Evolutionary conservation across 2,888 invertebrate species (phyloP).

Genomic region (Stenolophus ochropezus): DNA sequence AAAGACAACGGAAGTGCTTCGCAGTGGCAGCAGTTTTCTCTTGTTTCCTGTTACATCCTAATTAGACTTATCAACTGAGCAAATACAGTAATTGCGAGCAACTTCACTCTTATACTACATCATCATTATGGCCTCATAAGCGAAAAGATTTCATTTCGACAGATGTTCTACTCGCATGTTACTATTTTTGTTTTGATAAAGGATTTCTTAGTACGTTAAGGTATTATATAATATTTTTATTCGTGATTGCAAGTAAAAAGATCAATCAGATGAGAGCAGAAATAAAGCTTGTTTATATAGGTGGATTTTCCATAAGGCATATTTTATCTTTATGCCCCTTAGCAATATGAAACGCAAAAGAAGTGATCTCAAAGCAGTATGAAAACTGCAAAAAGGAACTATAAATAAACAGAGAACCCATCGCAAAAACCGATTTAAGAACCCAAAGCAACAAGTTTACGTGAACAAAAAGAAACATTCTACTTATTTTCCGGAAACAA

Average conservation of each 20-base stretch:
- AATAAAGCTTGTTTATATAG: neutral
- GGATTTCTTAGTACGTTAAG: no score
- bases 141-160: no score
- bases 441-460: conserved; percentile 35
- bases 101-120: neutral
- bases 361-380: conserved; percentile 10
- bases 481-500: conserved; percentile 24
- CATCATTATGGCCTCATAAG: no score
- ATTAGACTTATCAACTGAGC: conserved; percentile 26
- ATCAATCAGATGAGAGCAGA: neutral
- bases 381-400: conserved; percentile 6
- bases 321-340: conserved; percentile 15
- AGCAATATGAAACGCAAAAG: neutral
- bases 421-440: conserved; percentile 36
- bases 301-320: neutral
- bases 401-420: conserved; percentile 32
- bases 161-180: no score
- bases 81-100: conserved; percentile 11
- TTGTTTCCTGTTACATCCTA: neutral
- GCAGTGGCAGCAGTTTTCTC: neutral
- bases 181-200: no score
- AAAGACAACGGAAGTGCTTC: no score
- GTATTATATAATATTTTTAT: neutral
- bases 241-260: neutral
- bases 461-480: conserved; percentile 25